phyloP scores from a whole-genome alignment of 2,888 invertebrate species.

The Nemotelus nigrinus region DNA sequence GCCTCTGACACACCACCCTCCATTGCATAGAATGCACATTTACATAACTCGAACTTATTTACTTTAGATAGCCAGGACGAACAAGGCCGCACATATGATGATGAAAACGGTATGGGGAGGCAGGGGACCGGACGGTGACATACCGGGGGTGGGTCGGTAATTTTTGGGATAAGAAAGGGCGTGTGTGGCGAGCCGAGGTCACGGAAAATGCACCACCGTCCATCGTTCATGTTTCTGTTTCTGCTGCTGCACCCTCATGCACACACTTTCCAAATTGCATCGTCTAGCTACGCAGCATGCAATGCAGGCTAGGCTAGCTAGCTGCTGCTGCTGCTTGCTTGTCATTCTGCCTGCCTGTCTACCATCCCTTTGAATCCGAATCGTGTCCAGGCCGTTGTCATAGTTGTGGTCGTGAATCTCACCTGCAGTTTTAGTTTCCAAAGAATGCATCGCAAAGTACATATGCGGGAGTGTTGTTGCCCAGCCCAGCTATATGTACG shows the following conservation, averaged over 20 bases:
- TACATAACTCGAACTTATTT: slow-evolving; percentile 5
- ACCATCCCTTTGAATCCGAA: neutral
- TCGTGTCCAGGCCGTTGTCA: neutral
- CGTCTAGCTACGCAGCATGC: no score
- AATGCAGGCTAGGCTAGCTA: no score
- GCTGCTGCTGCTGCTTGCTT: no score
- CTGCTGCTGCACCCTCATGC: no score
- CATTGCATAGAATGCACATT: no score
- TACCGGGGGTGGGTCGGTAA: neutral
- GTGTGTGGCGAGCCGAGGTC: slow-evolving; percentile 17
- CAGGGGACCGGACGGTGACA: neutral
- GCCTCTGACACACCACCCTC: no score
- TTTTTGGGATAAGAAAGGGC: slow-evolving; percentile 17
- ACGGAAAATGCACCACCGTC: neutral
- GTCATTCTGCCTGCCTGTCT: neutral
- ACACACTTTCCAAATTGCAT: no score
- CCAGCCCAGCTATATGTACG: no score
- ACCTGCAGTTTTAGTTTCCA: neutral
- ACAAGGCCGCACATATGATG: neutral
- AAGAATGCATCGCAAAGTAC: neutral
- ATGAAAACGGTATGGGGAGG: neutral
- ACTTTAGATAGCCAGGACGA: neutral
- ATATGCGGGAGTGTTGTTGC: neutral
- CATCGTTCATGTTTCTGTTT: neutral
- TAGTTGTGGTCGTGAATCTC: neutral